Evolutionary conservation across 1,140 invertebrate species (phyloP), one percentile per base, ranked within the genome.

Genomic region (Oncopeltus fasciatus): DNA sequence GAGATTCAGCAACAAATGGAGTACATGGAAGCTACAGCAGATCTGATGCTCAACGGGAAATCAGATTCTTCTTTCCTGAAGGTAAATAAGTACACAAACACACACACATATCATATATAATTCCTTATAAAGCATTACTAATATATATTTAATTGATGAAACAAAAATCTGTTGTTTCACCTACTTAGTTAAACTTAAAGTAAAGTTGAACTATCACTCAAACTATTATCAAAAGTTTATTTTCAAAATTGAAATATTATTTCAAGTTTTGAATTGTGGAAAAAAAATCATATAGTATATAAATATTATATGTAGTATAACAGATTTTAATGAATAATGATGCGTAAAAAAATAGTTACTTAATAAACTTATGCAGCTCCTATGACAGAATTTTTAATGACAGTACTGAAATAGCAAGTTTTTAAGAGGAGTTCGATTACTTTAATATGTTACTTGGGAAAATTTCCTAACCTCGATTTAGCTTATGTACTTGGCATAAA

Each of bases 21-120:
- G 21, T 65, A 0, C 64, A 65, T 49, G 64, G 49, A 11, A 65
- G 64, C 53, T 24, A 33, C 5, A 20, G 24, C n/a, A 18, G 21
- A 27, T 27, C 47, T 2, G 27, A 21, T 12, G 64, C 64, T 29
- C 26, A 8, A 44, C 38, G 24, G 14, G 64, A 65, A 43, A 59
- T 65, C 8, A 44, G 53, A n/a, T 65, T 58, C 27, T 65, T 65
- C 60, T 65, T 62, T 33, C 38, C 49, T 26, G n/a, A 59, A 21
- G 44, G 64, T 65, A 18, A 18, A 18, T n/a, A 12, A 43, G 2
- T 33, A 20, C n/a, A n/a, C n/a, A n/a, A n/a, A n/a, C n/a, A n/a
- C n/a, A n/a, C n/a, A n/a, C n/a, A n/a, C 20, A 51, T 9, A 51
- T 18, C 47, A 14, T 21, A 51, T 9, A 21, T 9, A 20, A 51